A percentile compares a stretch with the other conserved stretches of the same genome.
phyloP scores from a whole-genome alignment of 2,888 invertebrate species.

The Lycaena phlaeas region DNA sequence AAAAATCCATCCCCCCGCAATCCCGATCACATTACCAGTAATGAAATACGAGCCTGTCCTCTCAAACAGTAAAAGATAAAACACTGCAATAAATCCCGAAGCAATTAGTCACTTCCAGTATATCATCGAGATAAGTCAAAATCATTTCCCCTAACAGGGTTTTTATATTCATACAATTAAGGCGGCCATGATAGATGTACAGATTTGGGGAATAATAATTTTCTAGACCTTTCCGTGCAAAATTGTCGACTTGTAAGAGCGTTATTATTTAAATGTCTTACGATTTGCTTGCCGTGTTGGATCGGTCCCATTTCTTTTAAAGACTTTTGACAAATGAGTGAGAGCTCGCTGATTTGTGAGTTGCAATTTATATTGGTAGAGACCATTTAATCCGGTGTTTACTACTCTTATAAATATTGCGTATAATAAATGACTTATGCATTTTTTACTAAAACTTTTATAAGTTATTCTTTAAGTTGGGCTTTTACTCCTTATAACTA shows the following conservation, averaged over 20 bases:
- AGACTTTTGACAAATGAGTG: slow-evolving; percentile 9
- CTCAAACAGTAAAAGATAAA: too few species aligned
- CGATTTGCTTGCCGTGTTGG: slow-evolving; percentile 7
- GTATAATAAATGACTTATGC: too few species aligned
- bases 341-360: slow-evolving; percentile 5
- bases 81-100: slow-evolving; percentile 20
- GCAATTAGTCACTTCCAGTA: slow-evolving; percentile 8
- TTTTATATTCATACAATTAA: slow-evolving; percentile 21
- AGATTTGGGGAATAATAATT: slow-evolving; percentile 13
- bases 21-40: too few species aligned
- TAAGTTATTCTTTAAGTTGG: too few species aligned
- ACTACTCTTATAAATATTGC: background rate
- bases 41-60: too few species aligned
- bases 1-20: too few species aligned
- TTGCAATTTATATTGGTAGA: background rate
- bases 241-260: slow-evolving; percentile 7
- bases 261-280: slow-evolving; percentile 11
- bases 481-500: too few species aligned
- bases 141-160: slow-evolving; percentile 15
- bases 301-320: slow-evolving; percentile 9
- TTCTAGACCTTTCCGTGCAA: slow-evolving; percentile 13
- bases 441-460: too few species aligned
- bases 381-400: slow-evolving; percentile 4
- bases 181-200: slow-evolving; percentile 15
- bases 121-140: slow-evolving; percentile 12